Base-by-base conservation (phyloP, 2,888 invertebrate species). In the Trachelus iudaicus region DNA sequence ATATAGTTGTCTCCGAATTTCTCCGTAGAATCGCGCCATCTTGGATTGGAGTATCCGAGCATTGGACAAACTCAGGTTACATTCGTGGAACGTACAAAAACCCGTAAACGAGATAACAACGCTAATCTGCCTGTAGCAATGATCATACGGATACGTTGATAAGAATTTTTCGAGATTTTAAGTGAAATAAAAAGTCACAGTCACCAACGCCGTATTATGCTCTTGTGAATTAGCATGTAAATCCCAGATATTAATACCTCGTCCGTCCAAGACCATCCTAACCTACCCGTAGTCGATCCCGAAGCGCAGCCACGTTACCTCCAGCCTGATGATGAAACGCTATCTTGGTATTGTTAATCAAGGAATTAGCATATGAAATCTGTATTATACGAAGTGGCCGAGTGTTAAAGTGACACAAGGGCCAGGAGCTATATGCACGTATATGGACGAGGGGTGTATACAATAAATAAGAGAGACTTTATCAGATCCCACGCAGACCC, bases 401-500 rank as follows among this genome's bases (percentile, higher is more conserved):
- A 73, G 74, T 77, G 76, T 73, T 76, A 71, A 76, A 69, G 75
- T 33, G 75, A 76, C 76, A 33, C 75, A 76, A 35, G 69, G 77
- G 76, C 76, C 31, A 73, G 37, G 13, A 37, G 56, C 56, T 56
- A 73, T 73, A 76, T 77, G 69, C 75, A 79, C 79, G 78, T 75
- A 77, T 76, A 79, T 76, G 76, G 74, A 80, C 82, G 83, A 84
- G 78, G 83, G 82, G 84, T 85, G 86, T 85, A 86, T 87, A 87
- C 87, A 87, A 89, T 88, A 89, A 88, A 88, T 88, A 89, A 88
- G 84, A 81, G 80, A 81, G 85, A 85, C 86, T 89, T 90, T 90
- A 90, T 90, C 90, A 89, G 90, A 90, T 90, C 87, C 87, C 86
- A 86, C 85, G 84, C 85, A 79, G 87, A 88, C 88, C 87, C 87